Evolutionary conservation across 2,797 vertebrate genomes (phyloP).

Genomic region (Antrozous pallidus): DNA sequence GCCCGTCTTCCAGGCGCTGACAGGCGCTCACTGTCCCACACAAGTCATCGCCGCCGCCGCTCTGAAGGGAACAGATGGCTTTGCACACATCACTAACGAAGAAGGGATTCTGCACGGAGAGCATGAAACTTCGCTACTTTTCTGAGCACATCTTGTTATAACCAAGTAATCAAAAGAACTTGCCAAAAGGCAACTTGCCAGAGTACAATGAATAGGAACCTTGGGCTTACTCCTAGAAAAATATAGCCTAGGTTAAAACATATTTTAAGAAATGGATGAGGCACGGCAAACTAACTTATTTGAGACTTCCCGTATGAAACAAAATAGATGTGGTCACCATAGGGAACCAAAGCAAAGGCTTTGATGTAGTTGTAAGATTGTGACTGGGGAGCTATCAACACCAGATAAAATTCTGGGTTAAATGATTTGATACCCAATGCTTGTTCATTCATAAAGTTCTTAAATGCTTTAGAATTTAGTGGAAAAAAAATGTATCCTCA

Average conservation of each 20-base stretch:
- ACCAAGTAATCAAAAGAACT: constrained; percentile 31
- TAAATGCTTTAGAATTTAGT: not conserved
- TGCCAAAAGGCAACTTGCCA: not conserved
- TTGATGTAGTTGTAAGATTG: not conserved
- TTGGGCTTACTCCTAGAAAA: not conserved
- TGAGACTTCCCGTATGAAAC: not conserved
- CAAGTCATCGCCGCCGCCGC: not conserved
- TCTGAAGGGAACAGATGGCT: constrained; percentile 65
- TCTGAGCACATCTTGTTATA: constrained; percentile 33
- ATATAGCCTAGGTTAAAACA: not conserved
- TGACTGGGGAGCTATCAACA: not conserved
- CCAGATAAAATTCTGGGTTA: not conserved
- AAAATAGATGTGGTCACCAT: not conserved
- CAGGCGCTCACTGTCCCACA: constrained; percentile 38
- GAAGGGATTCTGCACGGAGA: constrained; percentile 43
- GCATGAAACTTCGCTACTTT: constrained; percentile 30
- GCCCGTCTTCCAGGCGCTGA: constrained; percentile 39
- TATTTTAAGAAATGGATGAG: not conserved
- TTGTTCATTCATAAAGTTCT: not conserved
- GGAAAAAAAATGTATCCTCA: not conserved
- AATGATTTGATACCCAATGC: not conserved
- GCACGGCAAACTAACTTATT: not conserved
- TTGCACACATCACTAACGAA: constrained; percentile 58
- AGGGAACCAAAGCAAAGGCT: not conserved
- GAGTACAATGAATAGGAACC: not conserved